These are phyloP conservation scores for Lophius piscatorius DNA, from an alignment of 2,113 vertebrate species.

Conservation along the genomic window DNA sequence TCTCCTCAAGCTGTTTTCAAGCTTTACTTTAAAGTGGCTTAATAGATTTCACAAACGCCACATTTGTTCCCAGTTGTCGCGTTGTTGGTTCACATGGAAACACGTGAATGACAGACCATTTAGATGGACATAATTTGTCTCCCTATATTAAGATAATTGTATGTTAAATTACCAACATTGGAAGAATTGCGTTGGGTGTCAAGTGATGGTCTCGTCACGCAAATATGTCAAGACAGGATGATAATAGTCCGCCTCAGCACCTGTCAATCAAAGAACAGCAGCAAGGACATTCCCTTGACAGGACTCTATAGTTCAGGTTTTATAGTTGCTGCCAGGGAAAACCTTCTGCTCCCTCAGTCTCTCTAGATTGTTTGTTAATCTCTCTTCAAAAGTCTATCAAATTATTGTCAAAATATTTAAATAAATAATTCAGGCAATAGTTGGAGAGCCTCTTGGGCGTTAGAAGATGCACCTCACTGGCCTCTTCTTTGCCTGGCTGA, in stretches of 20 bases:
- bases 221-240: slow-evolving; percentile 53
- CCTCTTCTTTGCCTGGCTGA: slow-evolving; percentile 27
- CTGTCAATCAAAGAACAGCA: slow-evolving; percentile 55
- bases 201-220: slow-evolving; percentile 49
- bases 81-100: slow-evolving; percentile 61
- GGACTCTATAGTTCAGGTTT: slow-evolving; percentile 19
- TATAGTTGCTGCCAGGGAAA: slow-evolving; percentile 14
- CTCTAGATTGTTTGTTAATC: not conserved
- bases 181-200: slow-evolving; percentile 53
- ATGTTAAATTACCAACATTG: slow-evolving; percentile 68
- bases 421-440: slow-evolving; percentile 30
- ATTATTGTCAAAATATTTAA: slow-evolving; percentile 32
- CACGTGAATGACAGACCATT: slow-evolving; percentile 49
- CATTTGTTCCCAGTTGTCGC: slow-evolving; percentile 43
- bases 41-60: slow-evolving; percentile 32
- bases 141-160: slow-evolving; percentile 70
- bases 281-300: slow-evolving; percentile 3
- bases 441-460: slow-evolving; percentile 12
- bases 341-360: slow-evolving; percentile 3
- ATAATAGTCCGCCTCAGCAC: slow-evolving; percentile 59
- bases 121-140: slow-evolving; percentile 62
- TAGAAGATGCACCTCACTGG: slow-evolving; percentile 27
- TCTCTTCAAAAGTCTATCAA: slow-evolving; percentile 20
- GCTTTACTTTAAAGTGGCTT: slow-evolving; percentile 47
- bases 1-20: slow-evolving; percentile 16